These are phyloP conservation scores for Circaetus gallicus DNA, from an alignment of 2,113 vertebrate genomes.

Conservation along the genomic window DNA sequence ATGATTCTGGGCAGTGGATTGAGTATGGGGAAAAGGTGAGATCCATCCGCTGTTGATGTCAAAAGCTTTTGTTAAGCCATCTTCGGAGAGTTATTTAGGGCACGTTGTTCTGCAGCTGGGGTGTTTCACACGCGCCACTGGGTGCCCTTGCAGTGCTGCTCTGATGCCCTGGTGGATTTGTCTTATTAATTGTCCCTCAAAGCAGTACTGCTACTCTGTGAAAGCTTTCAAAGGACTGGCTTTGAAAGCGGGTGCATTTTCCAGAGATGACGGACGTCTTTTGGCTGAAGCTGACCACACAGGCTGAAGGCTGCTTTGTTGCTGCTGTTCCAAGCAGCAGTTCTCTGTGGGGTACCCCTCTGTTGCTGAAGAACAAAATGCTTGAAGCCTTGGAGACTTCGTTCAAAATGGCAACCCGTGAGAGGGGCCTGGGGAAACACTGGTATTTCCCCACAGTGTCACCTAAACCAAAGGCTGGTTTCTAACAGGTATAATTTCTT, in stretches of 20 bases:
- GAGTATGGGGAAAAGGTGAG: conserved; percentile 81
- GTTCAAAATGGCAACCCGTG: background rate
- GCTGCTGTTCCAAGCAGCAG: background rate
- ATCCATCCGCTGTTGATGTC: background rate
- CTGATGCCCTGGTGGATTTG: background rate
- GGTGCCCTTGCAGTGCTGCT: background rate
- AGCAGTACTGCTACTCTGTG: background rate
- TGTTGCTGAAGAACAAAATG: background rate
- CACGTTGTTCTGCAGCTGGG: background rate
- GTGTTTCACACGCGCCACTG: rapidly evolving
- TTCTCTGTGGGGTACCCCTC: background rate
- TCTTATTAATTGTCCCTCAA: background rate
- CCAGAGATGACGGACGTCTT: background rate
- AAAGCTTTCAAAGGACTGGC: background rate
- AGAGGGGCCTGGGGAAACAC: background rate
- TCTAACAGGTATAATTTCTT: background rate
- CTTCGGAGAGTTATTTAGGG: background rate
- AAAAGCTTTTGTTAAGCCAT: background rate
- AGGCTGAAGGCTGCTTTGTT: background rate
- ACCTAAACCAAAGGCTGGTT: background rate
- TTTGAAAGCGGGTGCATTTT: background rate
- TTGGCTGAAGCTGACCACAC: background rate
- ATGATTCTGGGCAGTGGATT: conserved; percentile 71
- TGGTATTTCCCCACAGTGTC: background rate
- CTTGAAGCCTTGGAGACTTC: background rate